phyloP scores from a whole-genome alignment of 2,113 vertebrate genomes.

The Planiliza haematocheilus region DNA sequence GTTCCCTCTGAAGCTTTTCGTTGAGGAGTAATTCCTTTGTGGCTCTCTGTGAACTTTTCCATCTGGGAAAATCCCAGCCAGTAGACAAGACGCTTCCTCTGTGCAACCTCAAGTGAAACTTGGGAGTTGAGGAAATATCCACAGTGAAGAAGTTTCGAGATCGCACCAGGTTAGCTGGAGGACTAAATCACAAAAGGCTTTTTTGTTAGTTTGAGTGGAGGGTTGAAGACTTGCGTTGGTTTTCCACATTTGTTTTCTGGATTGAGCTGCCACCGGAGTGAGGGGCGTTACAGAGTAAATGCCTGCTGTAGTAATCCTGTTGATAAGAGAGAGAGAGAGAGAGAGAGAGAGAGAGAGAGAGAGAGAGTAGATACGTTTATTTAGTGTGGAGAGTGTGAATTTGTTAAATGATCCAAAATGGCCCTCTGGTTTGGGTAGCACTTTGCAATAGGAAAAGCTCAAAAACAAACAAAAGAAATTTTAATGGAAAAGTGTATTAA shows the following conservation, averaged over 20 bases:
- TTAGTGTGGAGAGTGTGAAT: not conserved
- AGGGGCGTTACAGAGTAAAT: slow-evolving; percentile 18
- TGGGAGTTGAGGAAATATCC: slow-evolving; percentile 10
- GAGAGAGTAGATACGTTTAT: not conserved
- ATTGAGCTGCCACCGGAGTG: slow-evolving; percentile 4
- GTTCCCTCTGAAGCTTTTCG: slow-evolving; percentile 33
- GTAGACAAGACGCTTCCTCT: not conserved
- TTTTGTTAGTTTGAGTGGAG: not conserved
- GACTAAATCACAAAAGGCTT: slow-evolving; percentile 12
- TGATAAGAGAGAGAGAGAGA: slow-evolving; percentile 22
- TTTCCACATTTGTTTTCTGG: not conserved
- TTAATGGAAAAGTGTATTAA: not conserved
- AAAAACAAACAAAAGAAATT: not conserved
- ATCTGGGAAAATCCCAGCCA: slow-evolving; percentile 24
- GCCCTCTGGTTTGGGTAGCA: not conserved
- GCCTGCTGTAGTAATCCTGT: slow-evolving; percentile 8
- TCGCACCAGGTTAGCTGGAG: slow-evolving; percentile 13
- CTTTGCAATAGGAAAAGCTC: too few relatives aligned
- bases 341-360: slow-evolving; percentile 5
- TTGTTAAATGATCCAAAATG: not conserved
- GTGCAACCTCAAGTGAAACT: slow-evolving; percentile 12
- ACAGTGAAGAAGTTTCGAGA: slow-evolving; percentile 6
- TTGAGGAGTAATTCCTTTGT: slow-evolving; percentile 17
- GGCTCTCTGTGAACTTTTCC: slow-evolving; percentile 34
- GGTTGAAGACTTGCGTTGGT: not conserved